Base-by-base conservation (phyloP, 1,140 invertebrate genomes). In the Cotesia glomerata region DNA sequence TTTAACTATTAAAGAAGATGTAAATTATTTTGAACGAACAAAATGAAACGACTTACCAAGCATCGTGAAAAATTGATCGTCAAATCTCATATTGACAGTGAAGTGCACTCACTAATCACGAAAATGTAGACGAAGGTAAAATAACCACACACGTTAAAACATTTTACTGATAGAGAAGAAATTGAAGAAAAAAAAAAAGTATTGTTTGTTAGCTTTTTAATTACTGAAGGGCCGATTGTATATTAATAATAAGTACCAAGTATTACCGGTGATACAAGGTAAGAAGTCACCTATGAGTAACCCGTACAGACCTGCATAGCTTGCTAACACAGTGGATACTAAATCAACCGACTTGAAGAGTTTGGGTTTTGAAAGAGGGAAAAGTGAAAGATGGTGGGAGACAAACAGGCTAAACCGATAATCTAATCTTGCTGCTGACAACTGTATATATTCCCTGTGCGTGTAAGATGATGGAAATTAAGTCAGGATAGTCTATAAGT, bases 1-100 rank as follows among this genome's bases (percentile, higher is more conserved):
- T 45, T 45, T 0, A 5, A 7, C 39, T 9, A 45, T 0, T 26
- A 45, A 45, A 45, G 11, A 45, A 45, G 14, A 32, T 49, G 3
- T 16, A 66, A 66, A 62, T 61, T 26, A 26, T 62, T 62, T 34
- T 26, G 3, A 3, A 26, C 35, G 7, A 36, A 14, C 8, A 18
- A 18, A 39, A 36, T 9, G 5, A 65, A 49, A 45, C 7, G 73
- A 26, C 76, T 78, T 54, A 80, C 79, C 79, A 5, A 80, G 69
- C 18, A 78, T 73, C 4, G 78, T 76, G 45, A 80, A 80, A 7
- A 80, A 68, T 59, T 79, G 79, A 71, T 80, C 79, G 66, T 80
- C 79, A 73, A 80, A 80, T 13, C 79, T 66, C 79, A 80, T 80
- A 36, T 62, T 54, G 58, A 45, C 9, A 13, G 32, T 3, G 14